Percentiles rank a stretch among this genome's conserved stretches.
Evolutionary conservation across 2,113 vertebrate genomes (phyloP).

Genomic region (Aplodontia rufa): DNA sequence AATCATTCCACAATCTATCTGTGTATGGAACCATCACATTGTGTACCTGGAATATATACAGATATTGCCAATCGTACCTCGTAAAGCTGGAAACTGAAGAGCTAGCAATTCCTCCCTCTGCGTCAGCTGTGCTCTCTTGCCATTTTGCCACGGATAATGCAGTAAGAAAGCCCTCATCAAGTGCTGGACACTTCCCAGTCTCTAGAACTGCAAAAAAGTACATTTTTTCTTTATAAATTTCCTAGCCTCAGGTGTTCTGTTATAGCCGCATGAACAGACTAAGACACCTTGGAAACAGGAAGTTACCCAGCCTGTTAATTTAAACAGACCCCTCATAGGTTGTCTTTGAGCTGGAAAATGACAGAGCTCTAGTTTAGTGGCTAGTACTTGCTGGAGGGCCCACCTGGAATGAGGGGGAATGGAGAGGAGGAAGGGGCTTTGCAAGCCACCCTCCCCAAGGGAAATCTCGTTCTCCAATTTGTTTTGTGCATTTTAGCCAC

Average conservation of each 20-base stretch:
- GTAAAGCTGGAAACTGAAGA: neutral
- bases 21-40: neutral
- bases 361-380: neutral
- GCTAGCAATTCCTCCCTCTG: neutral
- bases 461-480: neutral
- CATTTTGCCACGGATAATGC: neutral
- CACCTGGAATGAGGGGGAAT: neutral
- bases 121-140: neutral
- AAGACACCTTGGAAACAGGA: neutral
- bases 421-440: neutral
- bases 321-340: neutral
- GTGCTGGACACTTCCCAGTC: neutral
- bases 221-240: neutral
- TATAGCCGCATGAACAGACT: neutral
- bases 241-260: neutral
- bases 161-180: neutral
- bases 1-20: neutral
- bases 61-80: neutral
- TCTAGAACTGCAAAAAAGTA: neutral
- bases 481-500: neutral
- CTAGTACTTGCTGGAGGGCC: neutral
- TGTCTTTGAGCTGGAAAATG: neutral
- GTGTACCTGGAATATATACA: neutral
- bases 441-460: neutral
- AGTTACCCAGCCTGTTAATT: neutral